A percentile compares a stretch with the other conserved stretches of the same genome.
These are phyloP conservation scores for Dasysyrphus albostriatus DNA, from an alignment of 2,888 invertebrate species.

Conservation along the genomic window DNA sequence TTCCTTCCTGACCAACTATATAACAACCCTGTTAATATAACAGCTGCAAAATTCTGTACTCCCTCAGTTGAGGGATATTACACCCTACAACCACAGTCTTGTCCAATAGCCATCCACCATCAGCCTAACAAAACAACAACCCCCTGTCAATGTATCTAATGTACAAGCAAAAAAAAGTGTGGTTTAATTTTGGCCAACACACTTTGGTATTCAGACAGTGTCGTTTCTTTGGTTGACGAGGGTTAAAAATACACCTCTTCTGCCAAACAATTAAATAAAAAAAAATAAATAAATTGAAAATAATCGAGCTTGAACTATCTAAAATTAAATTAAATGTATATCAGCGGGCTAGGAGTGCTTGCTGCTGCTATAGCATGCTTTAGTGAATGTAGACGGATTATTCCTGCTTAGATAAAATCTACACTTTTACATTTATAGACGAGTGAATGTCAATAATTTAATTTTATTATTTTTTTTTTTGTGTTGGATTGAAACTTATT, in stretches of 20 bases:
- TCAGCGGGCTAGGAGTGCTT: conserved; percentile 34
- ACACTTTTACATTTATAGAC: conserved; percentile 7
- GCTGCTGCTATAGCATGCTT: not conserved
- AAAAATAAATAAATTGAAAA: conserved; percentile 75
- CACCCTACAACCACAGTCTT: not conserved
- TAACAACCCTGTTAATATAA: conserved; percentile 22
- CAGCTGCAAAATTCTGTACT: conserved; percentile 25
- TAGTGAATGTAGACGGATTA: not conserved
- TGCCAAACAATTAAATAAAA: conserved; percentile 74
- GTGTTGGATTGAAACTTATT: conserved; percentile 27
- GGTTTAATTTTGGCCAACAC: conserved; percentile 70
- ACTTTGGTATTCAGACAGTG: conserved; percentile 74
- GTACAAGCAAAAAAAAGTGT: conserved; percentile 31
- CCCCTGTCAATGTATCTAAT: conserved; percentile 63
- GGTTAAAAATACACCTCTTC: conserved; percentile 63
- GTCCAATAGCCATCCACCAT: not conserved
- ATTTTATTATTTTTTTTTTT: conserved; percentile 30
- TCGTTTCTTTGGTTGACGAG: conserved; percentile 58
- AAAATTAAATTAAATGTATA: conserved; percentile 57
- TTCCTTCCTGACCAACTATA: not conserved
- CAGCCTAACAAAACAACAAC: conserved; percentile 8
- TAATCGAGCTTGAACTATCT: conserved; percentile 74
- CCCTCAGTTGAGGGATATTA: not conserved
- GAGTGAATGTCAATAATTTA: conserved; percentile 70
- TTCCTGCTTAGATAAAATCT: conserved; percentile 13